Evolutionary conservation across 1,140 invertebrate genomes (phyloP).

Genomic region (Apolygus lucorum): DNA sequence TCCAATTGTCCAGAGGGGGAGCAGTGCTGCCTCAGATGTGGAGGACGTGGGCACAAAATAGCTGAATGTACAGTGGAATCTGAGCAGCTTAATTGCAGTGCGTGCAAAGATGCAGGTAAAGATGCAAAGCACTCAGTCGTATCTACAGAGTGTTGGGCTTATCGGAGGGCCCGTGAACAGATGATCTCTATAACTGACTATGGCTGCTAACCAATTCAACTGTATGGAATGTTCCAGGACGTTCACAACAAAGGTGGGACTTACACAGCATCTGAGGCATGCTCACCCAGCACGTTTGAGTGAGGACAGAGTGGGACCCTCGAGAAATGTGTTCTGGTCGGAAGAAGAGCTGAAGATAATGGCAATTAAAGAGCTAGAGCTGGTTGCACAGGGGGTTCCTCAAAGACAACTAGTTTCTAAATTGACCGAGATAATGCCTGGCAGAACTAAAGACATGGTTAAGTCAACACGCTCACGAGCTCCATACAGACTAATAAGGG

Average conservation of each 20-base stretch:
- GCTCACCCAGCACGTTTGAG: not conserved
- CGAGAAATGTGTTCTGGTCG: too few relatives aligned
- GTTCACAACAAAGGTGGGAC: not conserved
- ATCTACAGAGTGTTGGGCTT: not conserved
- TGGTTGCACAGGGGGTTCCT: too few relatives aligned
- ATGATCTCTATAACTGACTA: not conserved
- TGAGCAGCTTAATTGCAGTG: not conserved
- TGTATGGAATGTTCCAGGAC: not conserved
- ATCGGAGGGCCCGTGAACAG: not conserved
- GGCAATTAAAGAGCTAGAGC: too few relatives aligned
- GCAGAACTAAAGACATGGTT: too few relatives aligned
- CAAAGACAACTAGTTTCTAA: too few relatives aligned
- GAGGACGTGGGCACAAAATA: not conserved
- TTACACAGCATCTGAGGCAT: not conserved
- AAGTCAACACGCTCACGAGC: too few relatives aligned
- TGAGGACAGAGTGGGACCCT: not conserved
- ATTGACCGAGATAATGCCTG: too few relatives aligned
- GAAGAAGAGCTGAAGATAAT: too few relatives aligned
- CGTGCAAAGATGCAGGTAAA: not conserved
- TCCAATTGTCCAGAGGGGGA: not conserved
- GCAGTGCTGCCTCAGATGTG: not conserved
- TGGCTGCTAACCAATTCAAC: not conserved
- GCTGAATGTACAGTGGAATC: not conserved
- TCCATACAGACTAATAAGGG: too few relatives aligned
- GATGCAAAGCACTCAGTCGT: not conserved